A percentile compares a stretch with the other conserved stretches of the same genome.
Conservation (phyloP, 2,888 invertebrate species). For the Tupiocoris notatus region DNA sequence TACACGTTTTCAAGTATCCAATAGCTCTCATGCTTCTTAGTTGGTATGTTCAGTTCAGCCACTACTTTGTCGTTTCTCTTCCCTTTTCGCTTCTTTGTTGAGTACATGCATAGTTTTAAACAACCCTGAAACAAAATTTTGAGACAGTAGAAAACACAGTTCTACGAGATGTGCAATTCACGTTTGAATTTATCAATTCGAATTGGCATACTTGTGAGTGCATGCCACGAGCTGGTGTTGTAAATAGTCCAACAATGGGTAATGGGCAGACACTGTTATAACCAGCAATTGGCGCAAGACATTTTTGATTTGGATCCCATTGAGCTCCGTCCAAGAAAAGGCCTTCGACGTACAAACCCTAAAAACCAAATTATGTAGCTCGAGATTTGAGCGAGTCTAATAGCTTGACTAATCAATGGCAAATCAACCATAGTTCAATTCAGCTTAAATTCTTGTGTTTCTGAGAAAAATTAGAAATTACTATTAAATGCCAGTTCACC, state of each 20-base stretch:
- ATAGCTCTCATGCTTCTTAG: slow-evolving; percentile 17
- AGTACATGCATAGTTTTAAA: slow-evolving; percentile 8
- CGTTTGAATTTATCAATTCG: background rate
- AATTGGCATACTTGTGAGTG: slow-evolving; percentile 2
- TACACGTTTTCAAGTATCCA: slow-evolving; percentile 31
- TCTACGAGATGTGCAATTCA: background rate
- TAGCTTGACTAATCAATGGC: too few relatives aligned
- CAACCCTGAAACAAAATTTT: slow-evolving; percentile 13
- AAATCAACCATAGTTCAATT: too few relatives aligned
- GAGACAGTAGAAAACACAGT: background rate
- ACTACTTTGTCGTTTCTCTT: background rate
- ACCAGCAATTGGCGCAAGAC: slow-evolving; percentile 58
- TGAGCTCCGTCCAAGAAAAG: slow-evolving; percentile 84
- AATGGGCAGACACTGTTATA: background rate
- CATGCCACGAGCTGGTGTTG: background rate
- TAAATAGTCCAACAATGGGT: slow-evolving; percentile 16
- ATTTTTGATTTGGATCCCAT: slow-evolving; percentile 72
- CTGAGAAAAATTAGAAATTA: too few relatives aligned
- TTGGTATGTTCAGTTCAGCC: slow-evolving; percentile 13
- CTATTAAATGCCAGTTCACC: too few relatives aligned
- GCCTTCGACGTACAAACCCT: slow-evolving; percentile 76
- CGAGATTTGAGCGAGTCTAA: background rate
- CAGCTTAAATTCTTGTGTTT: too few relatives aligned
- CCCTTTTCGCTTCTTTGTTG: background rate
- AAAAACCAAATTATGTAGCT: background rate